Evolutionary conservation across 2,113 vertebrate species (phyloP).

Genomic region (Oceanites oceanicus): DNA sequence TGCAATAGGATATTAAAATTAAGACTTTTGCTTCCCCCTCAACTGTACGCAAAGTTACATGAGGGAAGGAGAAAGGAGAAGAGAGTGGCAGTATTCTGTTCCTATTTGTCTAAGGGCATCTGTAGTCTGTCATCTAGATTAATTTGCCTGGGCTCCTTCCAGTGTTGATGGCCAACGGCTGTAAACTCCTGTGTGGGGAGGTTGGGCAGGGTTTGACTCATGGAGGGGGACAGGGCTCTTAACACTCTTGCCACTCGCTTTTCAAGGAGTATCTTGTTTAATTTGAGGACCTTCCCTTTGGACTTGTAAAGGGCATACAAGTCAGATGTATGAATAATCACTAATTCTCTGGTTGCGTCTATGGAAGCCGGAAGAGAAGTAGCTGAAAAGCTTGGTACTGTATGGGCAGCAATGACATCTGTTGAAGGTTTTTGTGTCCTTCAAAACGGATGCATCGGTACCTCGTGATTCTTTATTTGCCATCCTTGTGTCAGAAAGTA

Average conservation of each 20-base stretch:
- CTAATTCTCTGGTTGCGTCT: background rate
- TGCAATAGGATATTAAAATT: background rate
- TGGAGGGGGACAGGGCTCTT: background rate
- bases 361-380: background rate
- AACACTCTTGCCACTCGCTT: background rate
- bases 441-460: background rate
- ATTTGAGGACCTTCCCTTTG: background rate
- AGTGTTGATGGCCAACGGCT: accelerated
- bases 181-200: background rate
- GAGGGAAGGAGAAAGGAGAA: background rate
- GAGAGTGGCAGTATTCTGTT: background rate
- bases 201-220: background rate
- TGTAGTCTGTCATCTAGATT: too few species aligned
- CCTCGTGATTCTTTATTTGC: background rate
- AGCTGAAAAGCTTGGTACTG: background rate
- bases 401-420: background rate
- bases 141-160: background rate
- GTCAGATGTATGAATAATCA: background rate
- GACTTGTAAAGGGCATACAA: background rate
- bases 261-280: background rate
- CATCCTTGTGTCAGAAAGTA: background rate
- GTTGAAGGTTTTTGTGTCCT: background rate
- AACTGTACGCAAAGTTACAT: background rate
- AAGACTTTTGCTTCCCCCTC: background rate
- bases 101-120: background rate